A percentile compares a stretch with the other conserved stretches of the same genome.
Evolutionary conservation across 2,888 invertebrate species (phyloP).

Genomic region (Lucinisca nassula): DNA sequence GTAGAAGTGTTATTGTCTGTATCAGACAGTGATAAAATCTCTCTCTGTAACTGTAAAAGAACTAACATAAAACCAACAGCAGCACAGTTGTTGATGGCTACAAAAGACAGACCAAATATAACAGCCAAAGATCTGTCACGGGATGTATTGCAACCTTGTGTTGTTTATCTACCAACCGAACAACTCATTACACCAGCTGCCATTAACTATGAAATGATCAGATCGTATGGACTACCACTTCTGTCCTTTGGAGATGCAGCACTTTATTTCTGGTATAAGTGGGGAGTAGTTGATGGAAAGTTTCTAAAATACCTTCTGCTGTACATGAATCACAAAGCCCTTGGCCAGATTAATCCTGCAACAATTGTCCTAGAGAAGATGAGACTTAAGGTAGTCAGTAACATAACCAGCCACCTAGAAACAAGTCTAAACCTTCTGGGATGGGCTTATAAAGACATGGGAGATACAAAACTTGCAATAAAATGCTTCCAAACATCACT

Average conservation of each 20-base stretch:
- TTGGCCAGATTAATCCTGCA: neutral
- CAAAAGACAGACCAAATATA: neutral
- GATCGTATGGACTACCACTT: neutral
- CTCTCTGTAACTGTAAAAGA: neutral
- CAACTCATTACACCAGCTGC: neutral
- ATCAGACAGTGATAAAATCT: neutral
- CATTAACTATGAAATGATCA: neutral
- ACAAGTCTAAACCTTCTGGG: neutral
- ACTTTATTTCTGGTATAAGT: neutral
- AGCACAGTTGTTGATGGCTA: neutral
- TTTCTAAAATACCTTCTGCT: neutral
- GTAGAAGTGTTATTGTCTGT: neutral
- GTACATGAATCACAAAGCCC: neutral
- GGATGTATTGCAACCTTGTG: neutral
- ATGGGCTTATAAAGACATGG: neutral
- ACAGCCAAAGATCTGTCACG: neutral
- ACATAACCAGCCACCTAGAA: neutral
- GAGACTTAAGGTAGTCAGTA: too few species aligned
- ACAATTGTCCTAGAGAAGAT: neutral
- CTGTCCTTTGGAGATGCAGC: neutral
- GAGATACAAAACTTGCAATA: neutral
- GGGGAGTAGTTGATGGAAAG: neutral
- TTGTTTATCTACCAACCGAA: neutral
- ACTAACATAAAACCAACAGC: neutral
- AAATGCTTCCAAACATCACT: neutral